phyloP scores from a whole-genome alignment of 2,113 vertebrate species.

The Lutjanus erythropterus region DNA sequence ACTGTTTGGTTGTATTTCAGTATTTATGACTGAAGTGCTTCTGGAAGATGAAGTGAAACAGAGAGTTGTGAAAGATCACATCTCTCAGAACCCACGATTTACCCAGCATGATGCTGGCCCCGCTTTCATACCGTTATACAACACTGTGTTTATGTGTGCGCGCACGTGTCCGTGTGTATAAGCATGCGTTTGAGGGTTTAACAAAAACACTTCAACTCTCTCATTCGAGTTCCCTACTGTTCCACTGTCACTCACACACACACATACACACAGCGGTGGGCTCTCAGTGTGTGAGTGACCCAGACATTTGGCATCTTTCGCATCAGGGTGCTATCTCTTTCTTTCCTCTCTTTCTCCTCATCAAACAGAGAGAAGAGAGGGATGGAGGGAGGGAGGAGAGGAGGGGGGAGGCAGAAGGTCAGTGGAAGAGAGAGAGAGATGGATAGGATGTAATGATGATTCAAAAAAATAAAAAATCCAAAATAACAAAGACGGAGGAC shows the following conservation, averaged over 20 bases:
- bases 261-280: slow-evolving; percentile 48
- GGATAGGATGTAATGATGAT: slow-evolving; percentile 61
- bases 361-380: slow-evolving; percentile 65
- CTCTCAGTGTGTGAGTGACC: slow-evolving; percentile 69
- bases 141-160: slow-evolving; percentile 1
- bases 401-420: slow-evolving; percentile 60
- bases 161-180: slow-evolving; percentile 8
- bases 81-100: slow-evolving; percentile 45
- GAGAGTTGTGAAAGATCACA: slow-evolving; percentile 30
- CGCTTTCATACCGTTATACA: slow-evolving; percentile 21
- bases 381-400: slow-evolving; percentile 11
- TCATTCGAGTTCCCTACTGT: slow-evolving; percentile 55
- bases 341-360: slow-evolving; percentile 75
- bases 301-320: slow-evolving; percentile 77
- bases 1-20: not conserved
- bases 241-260: slow-evolving; percentile 50
- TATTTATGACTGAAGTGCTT: slow-evolving; percentile 5
- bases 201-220: slow-evolving; percentile 56
- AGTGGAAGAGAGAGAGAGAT: slow-evolving; percentile 53
- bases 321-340: slow-evolving; percentile 76
- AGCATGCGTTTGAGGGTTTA: slow-evolving; percentile 25
- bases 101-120: slow-evolving; percentile 39
- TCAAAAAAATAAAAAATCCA: slow-evolving; percentile 30
- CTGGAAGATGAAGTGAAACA: slow-evolving; percentile 18
- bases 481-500: slow-evolving; percentile 60